These are phyloP conservation scores for Noctua fimbriata DNA, from an alignment of 2,888 invertebrate genomes.

Conservation along the genomic window DNA sequence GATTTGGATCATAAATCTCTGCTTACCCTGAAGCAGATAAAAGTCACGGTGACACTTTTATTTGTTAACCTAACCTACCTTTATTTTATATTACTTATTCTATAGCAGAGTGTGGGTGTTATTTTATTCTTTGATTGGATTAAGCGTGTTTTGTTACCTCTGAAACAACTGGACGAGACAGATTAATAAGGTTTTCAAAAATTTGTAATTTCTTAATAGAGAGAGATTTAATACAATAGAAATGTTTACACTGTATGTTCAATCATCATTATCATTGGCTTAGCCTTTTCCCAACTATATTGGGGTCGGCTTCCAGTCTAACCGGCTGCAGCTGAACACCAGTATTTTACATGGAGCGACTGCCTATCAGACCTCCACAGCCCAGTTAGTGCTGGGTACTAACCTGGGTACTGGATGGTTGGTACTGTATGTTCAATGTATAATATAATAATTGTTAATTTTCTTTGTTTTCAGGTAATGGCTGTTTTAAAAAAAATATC, in stretches of 20 bases:
- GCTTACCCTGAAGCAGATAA: neutral
- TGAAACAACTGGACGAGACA: neutral
- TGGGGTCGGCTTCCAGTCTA: too few species aligned
- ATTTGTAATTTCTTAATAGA: neutral
- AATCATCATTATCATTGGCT: too few species aligned
- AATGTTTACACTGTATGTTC: neutral
- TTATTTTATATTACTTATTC: neutral
- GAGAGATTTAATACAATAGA: neutral
- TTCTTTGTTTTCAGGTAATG: constrained; percentile 61
- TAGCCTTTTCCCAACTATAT: too few species aligned
- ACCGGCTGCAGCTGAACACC: too few species aligned
- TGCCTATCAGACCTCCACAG: too few species aligned
- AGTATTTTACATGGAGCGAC: too few species aligned
- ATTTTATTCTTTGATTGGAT: neutral
- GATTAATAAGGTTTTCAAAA: too few species aligned
- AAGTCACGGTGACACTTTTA: constrained; percentile 40
- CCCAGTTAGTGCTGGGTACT: too few species aligned
- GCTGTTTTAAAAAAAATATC: constrained; percentile 14
- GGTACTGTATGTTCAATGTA: too few species aligned
- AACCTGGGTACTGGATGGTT: too few species aligned
- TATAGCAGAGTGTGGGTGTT: neutral
- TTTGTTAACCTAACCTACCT: constrained; percentile 13
- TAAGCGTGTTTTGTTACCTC: neutral
- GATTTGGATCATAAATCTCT: constrained; percentile 27
- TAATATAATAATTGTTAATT: neutral